phyloP scores from a whole-genome alignment of 1,140 invertebrate genomes.

The Babylonia areolata region DNA sequence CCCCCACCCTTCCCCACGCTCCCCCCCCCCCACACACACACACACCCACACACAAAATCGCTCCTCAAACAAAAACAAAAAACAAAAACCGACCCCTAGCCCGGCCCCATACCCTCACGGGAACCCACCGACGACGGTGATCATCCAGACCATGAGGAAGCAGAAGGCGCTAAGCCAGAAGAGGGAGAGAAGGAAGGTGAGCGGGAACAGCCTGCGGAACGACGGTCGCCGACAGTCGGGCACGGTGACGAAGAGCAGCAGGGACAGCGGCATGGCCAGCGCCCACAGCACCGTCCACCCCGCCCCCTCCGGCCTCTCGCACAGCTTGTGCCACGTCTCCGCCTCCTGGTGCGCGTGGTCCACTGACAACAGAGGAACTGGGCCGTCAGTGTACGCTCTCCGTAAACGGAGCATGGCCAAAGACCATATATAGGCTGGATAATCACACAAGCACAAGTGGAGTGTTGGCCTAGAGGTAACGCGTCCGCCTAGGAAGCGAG shows the following conservation, averaged over 20 bases:
- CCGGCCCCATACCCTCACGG: no score
- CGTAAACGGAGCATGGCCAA: no score
- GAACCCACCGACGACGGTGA: slow-evolving; percentile 90
- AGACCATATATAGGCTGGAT: no score
- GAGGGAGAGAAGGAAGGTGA: slow-evolving; percentile 92
- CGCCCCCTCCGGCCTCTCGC: slow-evolving; percentile 57
- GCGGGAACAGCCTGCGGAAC: slow-evolving; percentile 87
- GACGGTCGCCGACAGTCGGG: slow-evolving; percentile 84
- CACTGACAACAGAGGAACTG: background rate
- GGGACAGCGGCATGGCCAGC: slow-evolving; percentile 77
- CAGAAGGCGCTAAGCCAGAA: slow-evolving; percentile 91
- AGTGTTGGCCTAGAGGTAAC: no score
- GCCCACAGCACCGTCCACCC: slow-evolving; percentile 81
- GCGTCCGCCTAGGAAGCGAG: no score
- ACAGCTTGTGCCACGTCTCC: slow-evolving; percentile 60
- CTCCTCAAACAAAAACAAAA: no score
- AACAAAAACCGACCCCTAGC: no score
- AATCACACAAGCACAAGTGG: no score
- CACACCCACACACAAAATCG: no score
- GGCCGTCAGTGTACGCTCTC: no score
- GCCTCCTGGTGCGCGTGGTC: slow-evolving; percentile 35
- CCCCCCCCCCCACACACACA: no score
- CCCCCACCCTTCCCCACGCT: no score
- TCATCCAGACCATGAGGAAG: slow-evolving; percentile 94
- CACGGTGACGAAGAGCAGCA: slow-evolving; percentile 84